Evolutionary conservation across 1,140 invertebrate species (phyloP), one percentile per base, ranked within the genome.

Genomic region (Oryctes rhinoceros): DNA sequence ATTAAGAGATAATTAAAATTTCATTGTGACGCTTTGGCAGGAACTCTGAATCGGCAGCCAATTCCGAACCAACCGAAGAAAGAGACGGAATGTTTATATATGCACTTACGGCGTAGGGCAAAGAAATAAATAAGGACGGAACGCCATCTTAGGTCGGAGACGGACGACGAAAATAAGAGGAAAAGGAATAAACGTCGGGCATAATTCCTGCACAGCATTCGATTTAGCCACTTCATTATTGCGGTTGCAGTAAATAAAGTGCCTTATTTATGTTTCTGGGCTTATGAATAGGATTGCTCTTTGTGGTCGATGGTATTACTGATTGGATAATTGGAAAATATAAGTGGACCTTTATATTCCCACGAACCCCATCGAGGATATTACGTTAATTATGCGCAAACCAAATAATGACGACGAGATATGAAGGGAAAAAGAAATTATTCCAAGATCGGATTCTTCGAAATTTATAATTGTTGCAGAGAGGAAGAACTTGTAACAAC

Each of bases 251-350:
- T 15, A 37, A 71, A 71, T 71, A 71, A 71, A 71, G 20, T 71
- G 65, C 65, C 30, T 71, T 71, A 71, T 71, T 71, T 71, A 71
- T 71, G 65, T 71, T 71, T 71, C 65, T 71, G 24, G 53, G 65
- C 15, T 71, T 30, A 71, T 71, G 65, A 71, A 71, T 71, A 71
- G 65, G 65, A 71, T 30, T 71, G 20, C 20, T 30, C 24, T 71
- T 71, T 71, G 65, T 35, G 65, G 65, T 71, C 65, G 65, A 71
- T 71, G 65, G 65, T 35, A 71, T 71, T 71, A 71, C 65, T 35
- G 65, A 71, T 71, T 71, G 65, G 65, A 37, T 71, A 71, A 71
- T 71, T 71, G 65, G 65, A 71, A 71, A 71, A 71, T 71, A 71
- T 71, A 71, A 71, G 35, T 71, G 65, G 65, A 71, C 9, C 37